These are phyloP conservation scores for Marcusenius ussheri DNA, from an alignment of 2,113 vertebrate genomes.

Conservation along the genomic window DNA sequence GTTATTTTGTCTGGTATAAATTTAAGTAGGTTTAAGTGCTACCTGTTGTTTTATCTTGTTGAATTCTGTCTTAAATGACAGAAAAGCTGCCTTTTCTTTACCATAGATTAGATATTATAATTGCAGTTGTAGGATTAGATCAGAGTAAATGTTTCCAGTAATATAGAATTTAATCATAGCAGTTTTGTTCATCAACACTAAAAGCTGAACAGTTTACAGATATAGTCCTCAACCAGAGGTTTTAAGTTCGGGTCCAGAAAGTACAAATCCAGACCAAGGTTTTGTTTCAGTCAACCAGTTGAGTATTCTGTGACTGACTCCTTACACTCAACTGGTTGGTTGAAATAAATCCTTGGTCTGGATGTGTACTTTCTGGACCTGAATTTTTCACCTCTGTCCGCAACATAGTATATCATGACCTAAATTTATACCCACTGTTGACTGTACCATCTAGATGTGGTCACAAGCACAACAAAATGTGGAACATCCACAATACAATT, in stretches of 20 bases:
- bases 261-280: too few relatives aligned
- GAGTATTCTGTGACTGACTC: too few relatives aligned
- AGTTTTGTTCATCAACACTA: not conserved
- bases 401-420: not conserved
- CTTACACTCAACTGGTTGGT: too few relatives aligned
- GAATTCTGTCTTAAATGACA: not conserved
- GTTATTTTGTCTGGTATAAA: not conserved
- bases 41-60: not conserved
- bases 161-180: not conserved
- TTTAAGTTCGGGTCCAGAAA: too few relatives aligned
- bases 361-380: too few relatives aligned
- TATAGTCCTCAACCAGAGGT: not conserved
- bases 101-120: not conserved
- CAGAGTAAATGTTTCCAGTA: not conserved
- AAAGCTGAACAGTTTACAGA: not conserved
- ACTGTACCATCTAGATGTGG: not conserved
- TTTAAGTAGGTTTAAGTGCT: not conserved
- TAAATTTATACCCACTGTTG: not conserved
- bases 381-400: not conserved
- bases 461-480: not conserved
- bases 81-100: not conserved
- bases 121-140: not conserved
- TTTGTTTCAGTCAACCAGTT: too few relatives aligned
- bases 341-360: too few relatives aligned
- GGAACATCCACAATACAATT: not conserved